Evolutionary conservation across 2,888 invertebrate species (phyloP), one percentile per base, ranked within the genome.

Genomic region (Pristionchus japonicus): DNA sequence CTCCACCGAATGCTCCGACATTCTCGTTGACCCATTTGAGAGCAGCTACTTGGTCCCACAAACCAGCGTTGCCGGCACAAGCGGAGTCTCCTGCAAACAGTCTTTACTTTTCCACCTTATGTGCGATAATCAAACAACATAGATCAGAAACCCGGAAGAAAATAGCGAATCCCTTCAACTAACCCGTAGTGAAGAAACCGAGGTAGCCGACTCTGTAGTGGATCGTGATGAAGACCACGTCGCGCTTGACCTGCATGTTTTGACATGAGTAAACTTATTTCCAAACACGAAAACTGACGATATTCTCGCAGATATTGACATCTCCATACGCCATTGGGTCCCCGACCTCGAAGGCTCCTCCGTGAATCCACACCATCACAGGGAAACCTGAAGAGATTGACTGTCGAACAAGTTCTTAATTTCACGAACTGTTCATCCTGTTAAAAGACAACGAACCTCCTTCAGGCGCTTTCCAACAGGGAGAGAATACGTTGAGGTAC

Each of bases 21-120:
- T 92, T 92, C 34, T 92, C 90, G 34, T 91, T 84, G 77, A 92
- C 90, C 92, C 92, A 92, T 89, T 91, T 90, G n/a, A 92, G 90
- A 3, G 92, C 92, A 91, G 90, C 90, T n/a, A 90, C 92, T 91
- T 91, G 91, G 85, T 92, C 92, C 92, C 92, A 93, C 9, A 93
- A 89, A 7, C 92, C 93, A 23, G 91, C 88, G 85, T 93, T 93
- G 20, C 93, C 93, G 9, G 92, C 91, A 83, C 93, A 93, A 13
- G 89, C 90, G 52, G 90, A 89, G 88, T 92, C 92, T 49, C 80
- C 80, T 80, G 43, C 3, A 49, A n/a, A n/a, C n/a, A n/a, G n/a
- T n/a, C n/a, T n/a, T n/a, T n/a, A n/a, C n/a, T n/a, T n/a, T n/a
- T n/a, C n/a, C n/a, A n/a, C n/a, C n/a, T n/a, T n/a, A n/a, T n/a